phyloP scores from a whole-genome alignment of 2,113 vertebrate genomes.

The Sinosuthora webbiana region DNA sequence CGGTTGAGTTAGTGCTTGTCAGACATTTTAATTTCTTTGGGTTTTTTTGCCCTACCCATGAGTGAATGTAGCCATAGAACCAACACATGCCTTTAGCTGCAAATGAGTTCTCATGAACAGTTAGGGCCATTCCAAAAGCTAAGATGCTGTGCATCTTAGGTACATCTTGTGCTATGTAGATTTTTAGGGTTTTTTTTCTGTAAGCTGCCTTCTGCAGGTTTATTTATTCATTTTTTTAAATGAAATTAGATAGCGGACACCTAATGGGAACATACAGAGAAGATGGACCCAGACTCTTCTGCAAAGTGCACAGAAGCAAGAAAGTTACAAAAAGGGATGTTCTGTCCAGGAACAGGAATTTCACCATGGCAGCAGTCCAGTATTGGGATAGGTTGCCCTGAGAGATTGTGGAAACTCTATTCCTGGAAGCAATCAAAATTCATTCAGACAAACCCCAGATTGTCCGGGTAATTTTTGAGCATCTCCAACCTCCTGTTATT shows the following conservation, averaged over 20 bases:
- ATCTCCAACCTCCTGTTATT: neutral
- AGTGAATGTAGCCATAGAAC: neutral
- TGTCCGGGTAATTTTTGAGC: neutral
- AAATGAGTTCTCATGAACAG: neutral
- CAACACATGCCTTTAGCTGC: neutral
- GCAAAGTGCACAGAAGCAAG: neutral
- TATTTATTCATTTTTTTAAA: neutral
- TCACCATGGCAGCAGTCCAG: neutral
- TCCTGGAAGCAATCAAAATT: neutral
- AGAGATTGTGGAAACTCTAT: neutral
- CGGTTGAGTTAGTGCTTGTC: neutral
- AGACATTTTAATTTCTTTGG: neutral
- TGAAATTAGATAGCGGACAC: neutral
- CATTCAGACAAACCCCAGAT: neutral
- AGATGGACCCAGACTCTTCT: neutral
- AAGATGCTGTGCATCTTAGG: neutral
- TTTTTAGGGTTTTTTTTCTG: neutral
- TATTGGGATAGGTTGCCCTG: neutral
- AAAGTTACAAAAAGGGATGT: neutral
- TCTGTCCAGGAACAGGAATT: neutral
- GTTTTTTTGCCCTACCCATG: fast-evolving
- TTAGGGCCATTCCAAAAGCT: neutral
- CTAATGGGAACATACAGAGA: neutral
- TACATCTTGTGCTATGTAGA: no score
- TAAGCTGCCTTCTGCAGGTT: neutral